Evolutionary conservation across 2,888 invertebrate species (phyloP).

Genomic region (Stictocephala bisonia): DNA sequence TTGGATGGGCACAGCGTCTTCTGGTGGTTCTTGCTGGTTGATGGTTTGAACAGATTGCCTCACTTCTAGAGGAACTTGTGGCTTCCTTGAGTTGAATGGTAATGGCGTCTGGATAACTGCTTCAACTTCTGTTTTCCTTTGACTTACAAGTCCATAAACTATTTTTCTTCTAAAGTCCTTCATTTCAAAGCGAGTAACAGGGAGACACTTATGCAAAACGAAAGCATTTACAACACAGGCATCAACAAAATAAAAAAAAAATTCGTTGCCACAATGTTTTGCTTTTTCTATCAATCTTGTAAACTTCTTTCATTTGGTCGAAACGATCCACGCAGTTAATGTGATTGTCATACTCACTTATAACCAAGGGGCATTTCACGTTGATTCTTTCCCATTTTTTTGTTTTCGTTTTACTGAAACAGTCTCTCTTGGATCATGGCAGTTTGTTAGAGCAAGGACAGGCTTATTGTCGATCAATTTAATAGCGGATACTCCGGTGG

Average conservation of each 20-base stretch:
- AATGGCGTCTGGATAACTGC: neutral
- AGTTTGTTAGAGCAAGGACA: constrained; percentile 46
- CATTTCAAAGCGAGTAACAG: neutral
- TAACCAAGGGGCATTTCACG: constrained; percentile 55
- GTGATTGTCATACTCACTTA: constrained; percentile 58
- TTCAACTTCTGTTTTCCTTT: too few relatives aligned
- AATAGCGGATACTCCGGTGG: constrained; percentile 11
- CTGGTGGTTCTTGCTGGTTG: constrained; percentile 21
- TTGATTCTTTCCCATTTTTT: constrained; percentile 1
- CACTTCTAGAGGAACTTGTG: constrained; percentile 23
- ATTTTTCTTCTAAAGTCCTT: constrained; percentile 24
- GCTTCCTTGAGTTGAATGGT: neutral
- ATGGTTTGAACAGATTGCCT: constrained; percentile 9
- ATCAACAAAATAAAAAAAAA: too few relatives aligned
- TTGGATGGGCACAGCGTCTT: neutral
- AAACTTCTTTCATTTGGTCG: constrained; percentile 56
- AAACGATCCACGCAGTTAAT: constrained; percentile 60
- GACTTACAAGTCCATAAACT: neutral
- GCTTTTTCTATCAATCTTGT: constrained; percentile 58
- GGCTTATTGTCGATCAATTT: constrained; percentile 50
- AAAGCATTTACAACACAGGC: constrained; percentile 21
- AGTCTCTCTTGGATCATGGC: constrained; percentile 50
- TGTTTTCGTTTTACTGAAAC: constrained; percentile 49
- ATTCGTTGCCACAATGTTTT: constrained; percentile 59
- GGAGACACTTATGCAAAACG: constrained; percentile 5